Evolutionary conservation across 2,113 vertebrate genomes (phyloP), one percentile per base, ranked within the genome.

Genomic region (Ctenodactylus gundi): DNA sequence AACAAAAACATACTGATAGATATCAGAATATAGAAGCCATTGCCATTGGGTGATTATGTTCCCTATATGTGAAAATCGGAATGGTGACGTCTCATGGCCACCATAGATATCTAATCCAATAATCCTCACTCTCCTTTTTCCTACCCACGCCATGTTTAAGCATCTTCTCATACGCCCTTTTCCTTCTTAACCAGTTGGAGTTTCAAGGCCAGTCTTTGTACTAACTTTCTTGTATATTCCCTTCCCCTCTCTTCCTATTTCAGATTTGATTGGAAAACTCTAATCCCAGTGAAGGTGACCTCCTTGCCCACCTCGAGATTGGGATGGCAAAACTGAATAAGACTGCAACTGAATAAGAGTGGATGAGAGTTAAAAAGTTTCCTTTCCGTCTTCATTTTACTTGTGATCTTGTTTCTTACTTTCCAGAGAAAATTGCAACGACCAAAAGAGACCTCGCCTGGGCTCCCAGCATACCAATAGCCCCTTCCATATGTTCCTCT

Each of bases 401-500:
- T 77, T 21, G 20, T 58, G 6, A 34, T 4, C 13, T 51, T 67
- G 4, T 7, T 55, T 60, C 7, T 11, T 4, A 67, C 13, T 83
- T 93, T 64, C n/a, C 49, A 39, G 70, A 83, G 31, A 44, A 85
- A 49, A 92, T 34, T 5, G 2, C 27, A 23, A 60, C 6, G 44
- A 7, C n/a, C 44, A 64, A 41, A 64, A 23, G 6, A 36, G 8
- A 88, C 25, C 6, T 60, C 60, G 4, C n/a, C 49, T 8, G 57
- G n/a, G 34, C 29, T 13, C 6, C 6, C 36, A 1, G 21, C 36
- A 5, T 27, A 12, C 27, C 57, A 41, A 4, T 0, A 7, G 29
- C 13, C 4, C 31, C 39, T 18, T 3, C 25, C 73, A 13, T 27
- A 1, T 12, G 36, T 65, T 92, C 4, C 23, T 77, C 25, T 64